phyloP scores from a whole-genome alignment of 2,888 invertebrate genomes.

The Euproctis similis region DNA sequence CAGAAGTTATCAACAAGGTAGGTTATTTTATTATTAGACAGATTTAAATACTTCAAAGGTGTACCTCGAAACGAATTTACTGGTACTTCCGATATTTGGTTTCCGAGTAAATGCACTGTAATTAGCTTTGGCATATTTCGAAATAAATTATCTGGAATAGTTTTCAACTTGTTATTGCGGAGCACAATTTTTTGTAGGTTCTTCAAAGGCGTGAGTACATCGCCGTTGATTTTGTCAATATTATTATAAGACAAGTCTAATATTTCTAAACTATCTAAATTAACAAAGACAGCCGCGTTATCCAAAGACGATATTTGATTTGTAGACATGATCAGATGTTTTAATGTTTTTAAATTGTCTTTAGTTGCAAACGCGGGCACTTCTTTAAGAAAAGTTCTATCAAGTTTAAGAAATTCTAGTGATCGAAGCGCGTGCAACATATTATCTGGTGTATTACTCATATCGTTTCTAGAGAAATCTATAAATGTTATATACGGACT shows the following conservation, averaged over 20 bases:
- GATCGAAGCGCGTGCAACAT: constrained; percentile 28
- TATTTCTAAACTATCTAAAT: constrained; percentile 38
- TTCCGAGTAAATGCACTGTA: constrained; percentile 46
- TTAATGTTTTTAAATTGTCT: constrained; percentile 42
- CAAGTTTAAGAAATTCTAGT: constrained; percentile 32
- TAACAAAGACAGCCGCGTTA: constrained; percentile 17
- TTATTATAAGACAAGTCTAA: constrained; percentile 45
- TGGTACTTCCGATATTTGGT: constrained; percentile 41
- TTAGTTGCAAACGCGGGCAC: constrained; percentile 42
- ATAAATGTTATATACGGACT: constrained; percentile 18
- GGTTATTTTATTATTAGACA: constrained; percentile 48
- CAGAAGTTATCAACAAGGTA: constrained; percentile 55
- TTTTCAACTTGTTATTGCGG: constrained; percentile 41
- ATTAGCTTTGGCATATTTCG: constrained; percentile 34
- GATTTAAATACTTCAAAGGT: constrained; percentile 43
- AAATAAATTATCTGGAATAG: constrained; percentile 43
- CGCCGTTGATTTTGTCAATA: constrained; percentile 37
- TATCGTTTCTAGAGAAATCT: constrained; percentile 31
- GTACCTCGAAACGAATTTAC: constrained; percentile 46
- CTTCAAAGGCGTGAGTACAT: constrained; percentile 39
- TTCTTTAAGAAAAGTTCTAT: constrained; percentile 29
- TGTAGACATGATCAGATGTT: constrained; percentile 37
- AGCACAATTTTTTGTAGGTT: constrained; percentile 41
- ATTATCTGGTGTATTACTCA: constrained; percentile 22
- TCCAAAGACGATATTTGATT: constrained; percentile 45